Evolutionary conservation across 2,113 vertebrate species (phyloP), one percentile per base, ranked within the genome.

Genomic region (Pseudorasbora parva): DNA sequence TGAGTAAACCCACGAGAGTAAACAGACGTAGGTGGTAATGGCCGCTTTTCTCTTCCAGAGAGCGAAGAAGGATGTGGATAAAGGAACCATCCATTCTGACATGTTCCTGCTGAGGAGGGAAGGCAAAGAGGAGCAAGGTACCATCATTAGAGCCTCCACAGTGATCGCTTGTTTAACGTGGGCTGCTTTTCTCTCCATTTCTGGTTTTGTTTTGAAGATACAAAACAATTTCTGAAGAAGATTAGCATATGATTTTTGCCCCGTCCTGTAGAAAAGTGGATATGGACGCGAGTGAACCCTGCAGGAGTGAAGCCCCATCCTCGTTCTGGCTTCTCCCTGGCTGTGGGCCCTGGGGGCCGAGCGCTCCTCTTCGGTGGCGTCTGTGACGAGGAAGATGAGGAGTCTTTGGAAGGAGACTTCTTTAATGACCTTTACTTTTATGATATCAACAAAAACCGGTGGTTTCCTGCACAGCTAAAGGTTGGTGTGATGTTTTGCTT

Each of bases 41-140:
- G 82, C 84, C 72, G 71, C 1, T 49, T 14, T 83, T 81, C 85
- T 86, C 73, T 76, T 87, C 8, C 88, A 99, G 97, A 95, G 94
- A 93, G 91, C 97, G 51, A 99, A 96, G 91, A 99, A 97, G 11
- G 98, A 99, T 1, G 96, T 99, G 60, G 98, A 99, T 92, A 97
- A 94, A 88, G 98, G 98, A 83, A 96, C 92, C 62, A 95, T 96
- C 87, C 97, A 99, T 85, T 93, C 95, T 0, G 97, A 99, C 88
- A 97, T 96, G 98, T 98, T 97, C 87, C 92, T 97, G 51, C 91
- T 99, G 87, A 97, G 93, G 89, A 74, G 89, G 5, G 96, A 97
- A 76, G 94, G 93, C 0, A 89, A 91, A 89, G 96, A 95, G 1
- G 92, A 89, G 45, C 94, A 95, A 94, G 96, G 96, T 96, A 88